Evolutionary conservation across 2,797 vertebrate genomes (phyloP).

Genomic region (Martes flavigula): DNA sequence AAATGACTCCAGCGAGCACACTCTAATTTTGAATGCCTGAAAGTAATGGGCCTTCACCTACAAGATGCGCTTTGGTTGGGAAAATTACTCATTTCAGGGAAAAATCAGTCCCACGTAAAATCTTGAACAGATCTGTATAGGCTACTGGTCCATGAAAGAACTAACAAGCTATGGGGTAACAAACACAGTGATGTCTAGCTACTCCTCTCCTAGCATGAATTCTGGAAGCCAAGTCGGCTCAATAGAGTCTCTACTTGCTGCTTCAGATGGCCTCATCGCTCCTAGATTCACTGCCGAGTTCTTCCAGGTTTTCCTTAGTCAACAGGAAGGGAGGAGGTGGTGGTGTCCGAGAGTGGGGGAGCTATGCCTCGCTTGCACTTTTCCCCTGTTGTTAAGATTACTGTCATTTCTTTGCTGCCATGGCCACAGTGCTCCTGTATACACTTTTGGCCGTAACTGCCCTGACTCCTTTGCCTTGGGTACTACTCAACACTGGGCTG

Average conservation of each 20-base stretch:
- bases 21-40: background rate
- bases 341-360: rapidly evolving
- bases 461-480: rapidly evolving
- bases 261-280: background rate
- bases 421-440: background rate
- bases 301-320: background rate
- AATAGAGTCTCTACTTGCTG: background rate
- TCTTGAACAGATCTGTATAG: background rate
- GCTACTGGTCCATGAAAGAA: background rate
- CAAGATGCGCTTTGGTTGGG: background rate
- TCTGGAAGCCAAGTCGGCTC: background rate
- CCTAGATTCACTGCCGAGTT: background rate
- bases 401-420: background rate
- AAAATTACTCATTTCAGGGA: background rate
- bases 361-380: background rate
- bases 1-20: background rate
- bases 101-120: background rate
- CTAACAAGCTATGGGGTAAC: background rate
- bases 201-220: background rate
- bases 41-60: background rate
- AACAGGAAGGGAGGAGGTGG: background rate
- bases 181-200: background rate
- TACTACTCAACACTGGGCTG: background rate
- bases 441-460: background rate
- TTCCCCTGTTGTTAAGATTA: background rate